phyloP scores from a whole-genome alignment of 1,140 invertebrate genomes.

The Drosophila busckii region DNA sequence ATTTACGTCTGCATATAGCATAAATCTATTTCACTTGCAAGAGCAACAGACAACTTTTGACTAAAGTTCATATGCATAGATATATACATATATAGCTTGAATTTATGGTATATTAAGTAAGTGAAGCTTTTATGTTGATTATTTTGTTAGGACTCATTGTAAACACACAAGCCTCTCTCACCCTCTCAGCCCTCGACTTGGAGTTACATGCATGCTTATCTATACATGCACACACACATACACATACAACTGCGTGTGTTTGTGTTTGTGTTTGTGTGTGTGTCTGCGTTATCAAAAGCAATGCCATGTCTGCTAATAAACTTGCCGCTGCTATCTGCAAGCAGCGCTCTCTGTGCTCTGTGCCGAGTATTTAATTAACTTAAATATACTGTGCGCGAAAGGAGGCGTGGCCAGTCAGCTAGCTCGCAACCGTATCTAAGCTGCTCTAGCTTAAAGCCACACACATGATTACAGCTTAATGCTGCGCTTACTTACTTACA shows the following conservation, averaged over 20 bases:
- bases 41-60: conserved; percentile 4
- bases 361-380: conserved; percentile 72
- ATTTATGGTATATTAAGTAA: conserved; percentile 56
- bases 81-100: conserved; percentile 7
- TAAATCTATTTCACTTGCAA: neutral
- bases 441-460: conserved; percentile 5
- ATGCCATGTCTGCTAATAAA: conserved; percentile 53
- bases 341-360: conserved; percentile 44
- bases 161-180: too few relatives aligned
- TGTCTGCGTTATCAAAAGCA: conserved; percentile 47
- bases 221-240: conserved; percentile 32
- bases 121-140: conserved; percentile 74
- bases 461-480: conserved; percentile 6
- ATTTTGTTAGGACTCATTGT: conserved; percentile 62
- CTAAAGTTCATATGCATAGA: conserved; percentile 4
- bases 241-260: conserved; percentile 6
- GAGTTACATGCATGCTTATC: conserved; percentile 46
- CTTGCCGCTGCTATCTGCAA: conserved; percentile 63
- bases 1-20: neutral
- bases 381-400: conserved; percentile 54
- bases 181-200: too few relatives aligned
- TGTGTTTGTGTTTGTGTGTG: conserved; percentile 11
- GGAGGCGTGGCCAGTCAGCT: conserved; percentile 30
- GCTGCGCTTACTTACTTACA: too few relatives aligned
- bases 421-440: too few relatives aligned